A percentile compares a stretch with the other conserved stretches of the same genome.
Evolutionary conservation across 2,888 invertebrate genomes (phyloP).

Genomic region (Aelia acuminata): DNA sequence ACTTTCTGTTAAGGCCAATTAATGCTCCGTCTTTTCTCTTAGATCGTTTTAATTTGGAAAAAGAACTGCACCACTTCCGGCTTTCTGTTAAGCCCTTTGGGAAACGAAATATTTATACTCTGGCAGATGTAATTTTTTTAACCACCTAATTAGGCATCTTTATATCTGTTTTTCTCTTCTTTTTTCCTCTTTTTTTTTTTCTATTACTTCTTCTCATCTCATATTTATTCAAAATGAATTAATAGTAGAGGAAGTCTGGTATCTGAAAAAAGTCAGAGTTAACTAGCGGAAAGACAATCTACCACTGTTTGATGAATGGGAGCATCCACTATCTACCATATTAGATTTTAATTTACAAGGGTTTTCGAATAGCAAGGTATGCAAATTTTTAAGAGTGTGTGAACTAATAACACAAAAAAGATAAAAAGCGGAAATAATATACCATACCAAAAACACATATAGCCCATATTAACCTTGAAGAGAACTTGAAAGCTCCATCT

Average conservation of each 20-base stretch:
- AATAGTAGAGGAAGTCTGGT: neutral
- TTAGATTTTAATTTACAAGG: neutral
- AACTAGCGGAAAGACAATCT: neutral
- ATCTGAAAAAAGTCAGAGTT: neutral
- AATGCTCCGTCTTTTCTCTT: neutral
- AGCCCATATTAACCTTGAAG: neutral
- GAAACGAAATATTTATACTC: conserved; percentile 4
- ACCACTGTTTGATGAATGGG: neutral
- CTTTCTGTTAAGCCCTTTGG: neutral
- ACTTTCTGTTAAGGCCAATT: conserved; percentile 4
- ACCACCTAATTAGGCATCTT: neutral
- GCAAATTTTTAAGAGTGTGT: neutral
- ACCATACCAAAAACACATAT: neutral
- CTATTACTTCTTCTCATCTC: neutral
- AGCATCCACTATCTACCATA: neutral
- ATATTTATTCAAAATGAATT: neutral
- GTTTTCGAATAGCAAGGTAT: neutral
- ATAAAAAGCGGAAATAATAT: neutral
- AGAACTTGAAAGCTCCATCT: neutral
- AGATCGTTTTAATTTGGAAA: neutral
- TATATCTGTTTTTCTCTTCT: neutral
- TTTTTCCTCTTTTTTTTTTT: neutral
- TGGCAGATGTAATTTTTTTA: neutral
- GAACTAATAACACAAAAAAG: neutral
- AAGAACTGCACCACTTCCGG: neutral